phyloP scores from a whole-genome alignment of 2,797 vertebrate species.

The Gymnoscopelus braueri region DNA sequence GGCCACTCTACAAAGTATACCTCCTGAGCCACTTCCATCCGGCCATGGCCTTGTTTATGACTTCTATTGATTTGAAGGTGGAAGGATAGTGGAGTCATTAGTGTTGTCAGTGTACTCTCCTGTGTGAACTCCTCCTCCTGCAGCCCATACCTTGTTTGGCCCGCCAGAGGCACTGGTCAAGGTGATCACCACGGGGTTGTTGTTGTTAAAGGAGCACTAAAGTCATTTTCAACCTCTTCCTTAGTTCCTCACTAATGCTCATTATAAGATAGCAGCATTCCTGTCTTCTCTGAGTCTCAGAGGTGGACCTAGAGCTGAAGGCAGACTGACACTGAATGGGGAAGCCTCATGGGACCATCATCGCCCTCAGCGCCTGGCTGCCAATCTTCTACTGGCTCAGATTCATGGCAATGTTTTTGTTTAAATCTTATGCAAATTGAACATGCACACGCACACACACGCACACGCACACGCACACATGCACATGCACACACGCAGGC shows the following conservation, averaged over 20 bases:
- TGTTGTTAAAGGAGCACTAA: conserved; percentile 71
- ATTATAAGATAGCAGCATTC: no score
- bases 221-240: no score
- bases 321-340: conserved; percentile 73
- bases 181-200: conserved; percentile 82
- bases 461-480: no score
- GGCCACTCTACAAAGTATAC: no score
- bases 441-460: no score
- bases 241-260: no score
- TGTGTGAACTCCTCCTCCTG: conserved; percentile 77
- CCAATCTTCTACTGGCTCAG: conserved; percentile 76
- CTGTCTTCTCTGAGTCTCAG: no score
- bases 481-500: no score
- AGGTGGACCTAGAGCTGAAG: conserved; percentile 63
- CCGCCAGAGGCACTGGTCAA: conserved; percentile 78
- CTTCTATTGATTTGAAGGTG: no score
- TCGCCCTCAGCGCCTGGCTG: conserved; percentile 66
- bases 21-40: no score
- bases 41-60: no score
- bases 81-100: conserved; percentile 82
- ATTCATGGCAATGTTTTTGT: conserved; percentile 49
- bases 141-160: conserved; percentile 80
- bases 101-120: conserved; percentile 32
- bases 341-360: conserved; percentile 57
- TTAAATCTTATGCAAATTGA: no score